Percentiles rank a stretch among this genome's conserved stretches.
Evolutionary conservation across 2,797 vertebrate species (phyloP).

Genomic region (Heteromormyrus szaboi): DNA sequence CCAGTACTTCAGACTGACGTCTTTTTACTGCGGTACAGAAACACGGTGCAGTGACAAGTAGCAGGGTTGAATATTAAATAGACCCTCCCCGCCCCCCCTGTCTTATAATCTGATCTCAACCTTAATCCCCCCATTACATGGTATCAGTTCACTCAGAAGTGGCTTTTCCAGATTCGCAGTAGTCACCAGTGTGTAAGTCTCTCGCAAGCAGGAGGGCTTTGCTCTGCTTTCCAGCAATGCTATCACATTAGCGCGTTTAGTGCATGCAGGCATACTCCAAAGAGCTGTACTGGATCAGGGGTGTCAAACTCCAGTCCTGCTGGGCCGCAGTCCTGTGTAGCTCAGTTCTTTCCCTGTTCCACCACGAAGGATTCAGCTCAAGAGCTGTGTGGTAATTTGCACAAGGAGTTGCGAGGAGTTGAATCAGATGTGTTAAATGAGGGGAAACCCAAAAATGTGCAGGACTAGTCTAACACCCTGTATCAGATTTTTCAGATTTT

Average conservation of each 20-base stretch:
- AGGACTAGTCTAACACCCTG: not conserved
- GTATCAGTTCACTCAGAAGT: not conserved
- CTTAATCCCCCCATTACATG: not conserved
- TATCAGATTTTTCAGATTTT: not conserved
- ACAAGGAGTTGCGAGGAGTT: not conserved
- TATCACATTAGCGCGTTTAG: not conserved
- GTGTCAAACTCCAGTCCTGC: not conserved
- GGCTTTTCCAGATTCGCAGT: not conserved
- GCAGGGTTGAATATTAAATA: not conserved
- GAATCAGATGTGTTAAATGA: not conserved
- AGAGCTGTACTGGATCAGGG: not conserved
- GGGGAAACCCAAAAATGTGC: not conserved
- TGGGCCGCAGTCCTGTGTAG: no score
- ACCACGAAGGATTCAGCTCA: no score
- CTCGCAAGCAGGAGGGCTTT: not conserved
- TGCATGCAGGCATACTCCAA: constrained; percentile 8
- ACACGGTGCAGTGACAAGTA: not conserved
- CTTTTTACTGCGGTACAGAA: not conserved
- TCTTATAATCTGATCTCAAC: not conserved
- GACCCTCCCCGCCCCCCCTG: not conserved
- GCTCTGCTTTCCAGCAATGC: not conserved
- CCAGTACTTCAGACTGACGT: not conserved
- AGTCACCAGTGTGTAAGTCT: not conserved
- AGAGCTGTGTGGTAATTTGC: not conserved
- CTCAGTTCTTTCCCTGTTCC: no score